These are phyloP conservation scores for Phalloptychus januarius DNA, from an alignment of 2,797 vertebrate genomes.

Conservation along the genomic window DNA sequence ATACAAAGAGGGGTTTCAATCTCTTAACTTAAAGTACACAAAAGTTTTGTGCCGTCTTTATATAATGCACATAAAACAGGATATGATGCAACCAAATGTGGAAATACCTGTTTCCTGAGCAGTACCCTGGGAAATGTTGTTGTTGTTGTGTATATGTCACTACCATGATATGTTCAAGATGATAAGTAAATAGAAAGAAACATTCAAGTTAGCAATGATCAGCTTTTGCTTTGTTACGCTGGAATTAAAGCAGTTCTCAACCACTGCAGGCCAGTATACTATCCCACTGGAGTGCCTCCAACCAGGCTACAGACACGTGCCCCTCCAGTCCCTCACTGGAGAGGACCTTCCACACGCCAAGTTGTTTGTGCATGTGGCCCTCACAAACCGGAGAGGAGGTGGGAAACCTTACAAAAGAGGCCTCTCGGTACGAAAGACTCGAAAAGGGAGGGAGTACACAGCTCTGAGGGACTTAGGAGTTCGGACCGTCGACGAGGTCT, in stretches of 20 bases:
- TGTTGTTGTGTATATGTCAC: neutral
- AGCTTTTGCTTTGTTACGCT: neutral
- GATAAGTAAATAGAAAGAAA: neutral
- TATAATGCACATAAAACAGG: neutral
- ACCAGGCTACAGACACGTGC: constrained; percentile 90
- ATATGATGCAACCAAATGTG: neutral
- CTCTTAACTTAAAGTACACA: neutral
- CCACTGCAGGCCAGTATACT: constrained; percentile 86
- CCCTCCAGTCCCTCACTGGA: constrained; percentile 90
- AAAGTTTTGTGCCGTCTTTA: neutral
- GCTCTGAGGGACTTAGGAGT: constrained; percentile 90
- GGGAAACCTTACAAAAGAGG: constrained; percentile 94
- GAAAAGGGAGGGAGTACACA: constrained; percentile 90
- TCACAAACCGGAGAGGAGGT: constrained; percentile 93
- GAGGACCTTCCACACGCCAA: constrained; percentile 88
- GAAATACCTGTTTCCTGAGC: neutral
- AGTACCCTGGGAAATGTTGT: neutral
- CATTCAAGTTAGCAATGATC: neutral
- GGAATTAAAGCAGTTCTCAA: neutral
- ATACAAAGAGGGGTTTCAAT: neutral
- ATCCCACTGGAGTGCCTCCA: constrained; percentile 95
- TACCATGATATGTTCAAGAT: neutral
- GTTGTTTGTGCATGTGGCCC: constrained; percentile 93
- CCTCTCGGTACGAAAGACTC: constrained; percentile 91
- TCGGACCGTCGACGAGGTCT: constrained; percentile 90